These are phyloP conservation scores for Lepidostoma basale DNA, from an alignment of 1,140 invertebrate genomes.

Conservation along the genomic window DNA sequence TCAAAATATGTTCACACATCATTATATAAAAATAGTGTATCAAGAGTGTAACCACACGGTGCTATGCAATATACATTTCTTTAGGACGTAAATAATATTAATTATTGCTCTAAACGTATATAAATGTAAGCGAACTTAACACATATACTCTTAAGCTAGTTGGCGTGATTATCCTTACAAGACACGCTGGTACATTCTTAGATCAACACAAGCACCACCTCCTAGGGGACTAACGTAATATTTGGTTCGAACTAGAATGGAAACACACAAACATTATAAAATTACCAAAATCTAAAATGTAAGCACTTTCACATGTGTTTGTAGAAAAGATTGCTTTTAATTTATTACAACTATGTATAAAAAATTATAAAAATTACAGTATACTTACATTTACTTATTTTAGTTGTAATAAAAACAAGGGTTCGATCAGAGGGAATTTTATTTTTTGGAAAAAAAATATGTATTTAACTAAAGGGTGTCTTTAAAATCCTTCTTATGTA, in stretches of 20 bases:
- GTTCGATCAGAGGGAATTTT: background rate
- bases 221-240: conserved; percentile 1
- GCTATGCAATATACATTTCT: background rate
- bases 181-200: conserved; percentile 1
- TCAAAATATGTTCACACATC: too few relatives aligned
- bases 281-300: background rate
- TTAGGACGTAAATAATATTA: background rate
- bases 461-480: conserved; percentile 27
- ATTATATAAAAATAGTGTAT: conserved; percentile 24
- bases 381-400: background rate
- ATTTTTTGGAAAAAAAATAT: conserved; percentile 8
- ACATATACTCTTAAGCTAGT: too few relatives aligned
- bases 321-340: background rate
- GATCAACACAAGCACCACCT: conserved; percentile 4
- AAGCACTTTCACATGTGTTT: background rate
- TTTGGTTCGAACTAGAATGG: conserved; percentile 20
- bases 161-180: too few relatives aligned
- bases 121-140: background rate
- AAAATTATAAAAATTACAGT: conserved; percentile 10
- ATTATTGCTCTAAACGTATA: conserved; percentile 18
- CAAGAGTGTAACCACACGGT: conserved; percentile 6
- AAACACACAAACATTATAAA: background rate
- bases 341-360: conserved; percentile 7
- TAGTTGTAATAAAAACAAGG: background rate
- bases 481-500: conserved; percentile 9